phyloP scores from a whole-genome alignment of 2,797 vertebrate genomes.

The Otolemur crassicaudatus region DNA sequence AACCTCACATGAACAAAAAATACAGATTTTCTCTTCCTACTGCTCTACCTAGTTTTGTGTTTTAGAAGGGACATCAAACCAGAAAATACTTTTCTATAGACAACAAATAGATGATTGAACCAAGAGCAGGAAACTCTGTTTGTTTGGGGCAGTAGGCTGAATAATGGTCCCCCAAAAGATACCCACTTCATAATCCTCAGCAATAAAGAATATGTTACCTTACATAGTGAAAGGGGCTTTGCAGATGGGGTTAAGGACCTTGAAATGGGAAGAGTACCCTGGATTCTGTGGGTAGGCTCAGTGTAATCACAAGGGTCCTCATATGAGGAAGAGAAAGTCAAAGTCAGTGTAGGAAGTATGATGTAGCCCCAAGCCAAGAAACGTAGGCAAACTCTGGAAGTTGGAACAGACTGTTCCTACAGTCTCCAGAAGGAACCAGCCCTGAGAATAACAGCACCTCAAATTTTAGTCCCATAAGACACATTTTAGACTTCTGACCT shows the following conservation, averaged over 20 bases:
- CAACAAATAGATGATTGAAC: neutral
- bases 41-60: neutral
- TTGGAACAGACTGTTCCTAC: neutral
- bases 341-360: neutral
- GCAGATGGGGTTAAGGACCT: neutral
- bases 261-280: neutral
- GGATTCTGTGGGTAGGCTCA: neutral
- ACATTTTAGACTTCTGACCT: neutral
- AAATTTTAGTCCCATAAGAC: neutral
- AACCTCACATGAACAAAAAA: neutral
- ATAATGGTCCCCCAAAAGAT: neutral
- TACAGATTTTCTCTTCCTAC: conserved; percentile 10
- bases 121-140: neutral
- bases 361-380: neutral
- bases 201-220: neutral
- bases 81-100: neutral
- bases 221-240: neutral
- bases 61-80: neutral
- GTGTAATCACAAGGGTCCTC: neutral
- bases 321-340: neutral
- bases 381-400: neutral
- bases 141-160: neutral
- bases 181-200: neutral
- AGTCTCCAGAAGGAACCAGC: neutral
- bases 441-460: neutral